Evolutionary conservation across 2,113 vertebrate genomes (phyloP).

Genomic region (Tricholaema leucomelas): DNA sequence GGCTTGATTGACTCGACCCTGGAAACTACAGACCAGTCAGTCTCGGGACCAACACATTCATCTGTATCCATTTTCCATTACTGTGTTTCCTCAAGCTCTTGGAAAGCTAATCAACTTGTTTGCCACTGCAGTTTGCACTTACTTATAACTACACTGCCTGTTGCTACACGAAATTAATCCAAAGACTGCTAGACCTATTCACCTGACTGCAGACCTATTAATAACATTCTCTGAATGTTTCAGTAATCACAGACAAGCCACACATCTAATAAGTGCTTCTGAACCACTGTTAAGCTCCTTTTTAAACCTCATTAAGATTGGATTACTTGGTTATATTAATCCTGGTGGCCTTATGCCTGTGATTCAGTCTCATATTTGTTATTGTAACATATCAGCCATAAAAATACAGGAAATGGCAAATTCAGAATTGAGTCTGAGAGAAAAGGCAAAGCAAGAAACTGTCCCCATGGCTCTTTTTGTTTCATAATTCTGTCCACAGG

Average conservation of each 20-base stretch:
- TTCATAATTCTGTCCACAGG: background rate
- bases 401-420: background rate
- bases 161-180: slow-evolving; percentile 29
- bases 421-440: background rate
- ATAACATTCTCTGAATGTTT: slow-evolving; percentile 70
- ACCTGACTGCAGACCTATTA: slow-evolving; percentile 48
- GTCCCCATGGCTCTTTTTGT: background rate
- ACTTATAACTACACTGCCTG: background rate
- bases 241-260: slow-evolving; percentile 30
- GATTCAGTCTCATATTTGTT: background rate
- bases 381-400: background rate
- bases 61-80: background rate
- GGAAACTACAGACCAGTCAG: no score
- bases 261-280: slow-evolving; percentile 13
- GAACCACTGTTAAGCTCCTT: slow-evolving; percentile 42
- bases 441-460: background rate
- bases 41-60: background rate
- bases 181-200: background rate
- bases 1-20: no score
- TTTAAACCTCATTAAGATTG: slow-evolving; percentile 67
- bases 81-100: background rate
- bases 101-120: slow-evolving; percentile 9
- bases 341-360: background rate
- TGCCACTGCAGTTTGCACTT: background rate
- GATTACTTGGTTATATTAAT: slow-evolving; percentile 61